Evolutionary conservation across 2,797 vertebrate species (phyloP).

Genomic region (Benthosema pterotum): DNA sequence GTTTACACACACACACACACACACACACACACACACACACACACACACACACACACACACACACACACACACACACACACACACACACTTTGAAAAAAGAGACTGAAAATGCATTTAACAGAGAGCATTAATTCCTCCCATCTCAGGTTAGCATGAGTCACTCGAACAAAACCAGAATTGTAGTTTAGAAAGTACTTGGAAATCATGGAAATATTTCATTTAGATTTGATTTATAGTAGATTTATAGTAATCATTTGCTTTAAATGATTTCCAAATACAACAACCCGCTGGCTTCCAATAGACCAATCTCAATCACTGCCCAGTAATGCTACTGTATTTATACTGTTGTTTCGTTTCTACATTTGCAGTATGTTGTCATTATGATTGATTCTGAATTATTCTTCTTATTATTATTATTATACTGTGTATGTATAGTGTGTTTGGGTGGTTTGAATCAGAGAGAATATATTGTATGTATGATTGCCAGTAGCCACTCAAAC

Average conservation of each 20-base stretch:
- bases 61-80: slow-evolving; percentile 11
- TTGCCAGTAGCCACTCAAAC: slow-evolving; percentile 31
- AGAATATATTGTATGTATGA: slow-evolving; percentile 53
- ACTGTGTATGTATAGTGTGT: slow-evolving; percentile 12
- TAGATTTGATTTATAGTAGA: no score
- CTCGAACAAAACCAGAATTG: slow-evolving; percentile 18
- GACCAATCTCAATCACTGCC: slow-evolving; percentile 30
- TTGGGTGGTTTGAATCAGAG: slow-evolving; percentile 46
- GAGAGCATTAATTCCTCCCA: slow-evolving; percentile 38
- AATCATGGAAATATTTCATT: neutral
- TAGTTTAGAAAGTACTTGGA: neutral
- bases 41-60: slow-evolving; percentile 19
- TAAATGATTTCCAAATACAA: slow-evolving; percentile 25
- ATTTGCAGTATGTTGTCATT: slow-evolving; percentile 13
- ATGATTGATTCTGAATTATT: slow-evolving; percentile 9
- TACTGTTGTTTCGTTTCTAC: slow-evolving; percentile 25
- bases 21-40: neutral
- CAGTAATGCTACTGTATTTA: slow-evolving; percentile 24
- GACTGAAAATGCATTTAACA: slow-evolving; percentile 32
- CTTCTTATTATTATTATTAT: slow-evolving; percentile 31
- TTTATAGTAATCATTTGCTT: slow-evolving; percentile 4
- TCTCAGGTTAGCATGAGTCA: slow-evolving; percentile 68
- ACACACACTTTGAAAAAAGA: slow-evolving; percentile 16
- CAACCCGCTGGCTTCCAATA: slow-evolving; percentile 36
- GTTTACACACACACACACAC: slow-evolving; percentile 10